Conservation (phyloP, 2,113 vertebrate genomes). For the Ictidomys tridecemlineatus region DNA sequence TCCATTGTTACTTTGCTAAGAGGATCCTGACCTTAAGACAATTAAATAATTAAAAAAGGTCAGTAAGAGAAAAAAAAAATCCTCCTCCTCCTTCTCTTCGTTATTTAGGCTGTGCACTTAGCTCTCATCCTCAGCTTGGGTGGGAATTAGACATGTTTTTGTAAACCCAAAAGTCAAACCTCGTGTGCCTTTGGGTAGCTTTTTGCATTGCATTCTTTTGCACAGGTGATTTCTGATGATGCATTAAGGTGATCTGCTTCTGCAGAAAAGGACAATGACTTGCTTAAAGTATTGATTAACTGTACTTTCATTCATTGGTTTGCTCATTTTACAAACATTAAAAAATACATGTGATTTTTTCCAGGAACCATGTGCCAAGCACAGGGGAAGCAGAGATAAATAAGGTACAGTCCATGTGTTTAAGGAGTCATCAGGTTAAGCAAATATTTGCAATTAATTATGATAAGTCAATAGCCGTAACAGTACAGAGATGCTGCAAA, state of each 20-base stretch:
- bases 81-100: neutral
- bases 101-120: neutral
- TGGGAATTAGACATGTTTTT: neutral
- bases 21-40: constrained; percentile 46
- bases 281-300: constrained; percentile 18
- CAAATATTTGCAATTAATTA: constrained; percentile 28
- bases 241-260: neutral
- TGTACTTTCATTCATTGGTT: neutral
- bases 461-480: neutral
- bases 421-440: constrained; percentile 24
- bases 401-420: neutral
- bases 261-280: neutral
- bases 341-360: neutral
- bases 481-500: neutral
- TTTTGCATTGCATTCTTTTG: neutral
- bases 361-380: neutral
- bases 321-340: constrained; percentile 41
- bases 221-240: neutral
- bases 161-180: neutral
- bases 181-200: neutral
- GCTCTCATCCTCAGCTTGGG: neutral
- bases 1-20: constrained; percentile 11
- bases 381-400: neutral
- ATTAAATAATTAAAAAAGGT: constrained; percentile 37
- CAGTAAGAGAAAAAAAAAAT: neutral